Percentiles rank a stretch among this genome's conserved stretches.
Evolutionary conservation across 1,140 invertebrate species (phyloP).

Genomic region (Nasonia vitripennis): DNA sequence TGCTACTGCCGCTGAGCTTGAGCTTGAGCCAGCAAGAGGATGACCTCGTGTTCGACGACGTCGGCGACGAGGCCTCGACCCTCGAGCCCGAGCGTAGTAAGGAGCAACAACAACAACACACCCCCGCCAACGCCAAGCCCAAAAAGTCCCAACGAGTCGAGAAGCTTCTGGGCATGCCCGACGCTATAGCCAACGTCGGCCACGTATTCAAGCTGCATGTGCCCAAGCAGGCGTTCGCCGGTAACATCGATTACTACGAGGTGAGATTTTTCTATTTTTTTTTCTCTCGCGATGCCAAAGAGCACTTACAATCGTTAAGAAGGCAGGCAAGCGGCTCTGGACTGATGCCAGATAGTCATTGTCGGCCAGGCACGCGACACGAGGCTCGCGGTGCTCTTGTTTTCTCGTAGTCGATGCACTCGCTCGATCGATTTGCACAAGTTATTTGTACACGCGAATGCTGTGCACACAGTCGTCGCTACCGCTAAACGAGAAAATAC

Average conservation of each 20-base stretch:
- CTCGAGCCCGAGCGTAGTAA: constrained; percentile 49
- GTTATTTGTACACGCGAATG: no score
- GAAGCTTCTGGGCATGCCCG: constrained; percentile 68
- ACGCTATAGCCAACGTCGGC: constrained; percentile 70
- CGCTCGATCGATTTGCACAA: no score
- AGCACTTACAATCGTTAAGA: no score
- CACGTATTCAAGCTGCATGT: constrained; percentile 73
- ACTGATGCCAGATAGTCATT: constrained; percentile 24
- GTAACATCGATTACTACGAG: constrained; percentile 71
- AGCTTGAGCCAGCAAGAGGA: constrained; percentile 64
- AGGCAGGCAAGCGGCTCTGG: constrained; percentile 5
- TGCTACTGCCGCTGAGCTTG: constrained; percentile 54
- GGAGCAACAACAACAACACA: constrained; percentile 16
- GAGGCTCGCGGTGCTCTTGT: no score
- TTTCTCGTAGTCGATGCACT: background rate
- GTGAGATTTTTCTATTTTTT: constrained; percentile 60
- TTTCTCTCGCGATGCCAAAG: background rate
- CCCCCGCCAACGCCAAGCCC: constrained; percentile 30
- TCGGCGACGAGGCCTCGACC: constrained; percentile 62
- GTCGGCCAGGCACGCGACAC: background rate
- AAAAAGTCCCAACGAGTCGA: constrained; percentile 60
- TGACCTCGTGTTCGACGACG: constrained; percentile 72
- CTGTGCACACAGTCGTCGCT: no score
- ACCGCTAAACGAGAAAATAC: no score
- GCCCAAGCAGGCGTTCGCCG: constrained; percentile 72